A percentile compares a stretch with the other conserved stretches of the same genome.
Conservation (phyloP, 30 jellyfish, hydroid and myxozoan genomes). For the Hydra vulgaris region DNA sequence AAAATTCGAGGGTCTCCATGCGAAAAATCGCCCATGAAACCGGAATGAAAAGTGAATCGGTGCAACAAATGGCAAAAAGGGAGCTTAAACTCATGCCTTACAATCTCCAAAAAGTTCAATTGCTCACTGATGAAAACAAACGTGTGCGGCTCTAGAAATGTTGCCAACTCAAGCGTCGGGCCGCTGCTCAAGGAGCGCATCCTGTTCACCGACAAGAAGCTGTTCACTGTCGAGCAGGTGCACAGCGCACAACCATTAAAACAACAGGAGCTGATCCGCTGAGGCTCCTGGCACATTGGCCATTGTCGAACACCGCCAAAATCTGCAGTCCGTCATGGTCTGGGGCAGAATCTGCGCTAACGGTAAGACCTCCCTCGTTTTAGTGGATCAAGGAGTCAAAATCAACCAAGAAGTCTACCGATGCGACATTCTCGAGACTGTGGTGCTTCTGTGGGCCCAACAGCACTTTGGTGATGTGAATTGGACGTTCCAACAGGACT, state of each 20-base stretch:
- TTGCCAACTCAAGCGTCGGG: background rate
- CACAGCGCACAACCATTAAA: background rate
- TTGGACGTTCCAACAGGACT: background rate
- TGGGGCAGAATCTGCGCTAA: background rate
- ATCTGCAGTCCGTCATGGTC: background rate
- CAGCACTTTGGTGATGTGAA: background rate
- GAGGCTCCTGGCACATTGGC: background rate
- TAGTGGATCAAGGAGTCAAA: background rate
- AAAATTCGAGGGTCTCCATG: background rate
- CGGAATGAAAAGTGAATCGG: background rate
- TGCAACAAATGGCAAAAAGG: background rate
- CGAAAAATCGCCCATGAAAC: background rate
- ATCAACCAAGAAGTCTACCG: background rate
- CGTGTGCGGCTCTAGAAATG: background rate
- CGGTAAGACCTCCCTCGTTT: background rate
- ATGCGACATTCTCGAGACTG: background rate
- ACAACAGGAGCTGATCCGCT: background rate
- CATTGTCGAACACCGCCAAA: background rate
- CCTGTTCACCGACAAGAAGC: background rate
- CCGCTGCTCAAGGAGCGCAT: background rate
- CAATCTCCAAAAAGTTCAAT: background rate
- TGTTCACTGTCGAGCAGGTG: background rate
- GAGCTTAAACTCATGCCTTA: background rate
- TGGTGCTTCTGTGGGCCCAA: background rate
- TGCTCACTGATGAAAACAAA: background rate